Percentiles rank a stretch among this genome's conserved stretches.
phyloP scores from a whole-genome alignment of 2,888 invertebrate species.

The Erebia epiphron region DNA sequence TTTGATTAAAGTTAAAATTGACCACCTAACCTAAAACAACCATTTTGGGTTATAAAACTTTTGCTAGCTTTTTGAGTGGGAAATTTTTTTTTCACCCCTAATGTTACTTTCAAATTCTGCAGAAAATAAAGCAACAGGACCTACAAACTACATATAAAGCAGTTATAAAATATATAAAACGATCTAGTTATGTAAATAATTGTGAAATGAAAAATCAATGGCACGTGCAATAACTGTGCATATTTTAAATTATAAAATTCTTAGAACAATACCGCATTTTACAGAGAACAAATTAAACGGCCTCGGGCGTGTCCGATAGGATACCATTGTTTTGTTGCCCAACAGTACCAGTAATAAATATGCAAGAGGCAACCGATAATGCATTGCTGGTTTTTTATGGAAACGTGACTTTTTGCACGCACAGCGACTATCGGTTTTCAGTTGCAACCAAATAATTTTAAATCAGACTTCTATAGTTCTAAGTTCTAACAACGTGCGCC shows the following conservation, averaged over 20 bases:
- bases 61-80: too few species aligned
- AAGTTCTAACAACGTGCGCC: too few species aligned
- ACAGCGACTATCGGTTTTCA: background rate
- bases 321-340: slow-evolving; percentile 36
- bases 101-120: too few species aligned
- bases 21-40: too few species aligned
- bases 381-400: slow-evolving; percentile 18
- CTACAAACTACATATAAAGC: too few species aligned
- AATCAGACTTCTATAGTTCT: too few species aligned
- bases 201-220: background rate
- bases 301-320: slow-evolving; percentile 17
- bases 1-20: too few species aligned
- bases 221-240: background rate
- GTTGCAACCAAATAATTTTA: too few species aligned
- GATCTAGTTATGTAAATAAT: background rate
- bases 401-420: background rate
- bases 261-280: slow-evolving; percentile 13
- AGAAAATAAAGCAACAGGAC: too few species aligned
- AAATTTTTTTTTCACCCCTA: too few species aligned
- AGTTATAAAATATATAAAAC: background rate
- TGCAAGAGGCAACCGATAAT: slow-evolving; percentile 24
- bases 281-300: slow-evolving; percentile 27
- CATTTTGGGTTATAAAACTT: too few species aligned
- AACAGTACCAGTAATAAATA: slow-evolving; percentile 37
- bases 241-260: background rate